phyloP scores from a whole-genome alignment of 2,113 vertebrate genomes.

The Pachycephala philippinensis region DNA sequence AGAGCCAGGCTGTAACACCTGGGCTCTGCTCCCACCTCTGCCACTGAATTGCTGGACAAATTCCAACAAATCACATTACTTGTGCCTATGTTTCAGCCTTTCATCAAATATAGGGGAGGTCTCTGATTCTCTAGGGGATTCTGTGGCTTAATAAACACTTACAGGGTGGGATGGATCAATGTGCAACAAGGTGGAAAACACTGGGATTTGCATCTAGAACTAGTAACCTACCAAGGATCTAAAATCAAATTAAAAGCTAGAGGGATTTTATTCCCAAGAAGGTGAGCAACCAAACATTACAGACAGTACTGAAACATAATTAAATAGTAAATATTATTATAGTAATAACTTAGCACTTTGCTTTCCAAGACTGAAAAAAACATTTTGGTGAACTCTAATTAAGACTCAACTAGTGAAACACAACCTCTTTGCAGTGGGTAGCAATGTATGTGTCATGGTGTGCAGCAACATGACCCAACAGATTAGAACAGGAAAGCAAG shows the following conservation, averaged over 20 bases:
- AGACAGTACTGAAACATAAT: neutral
- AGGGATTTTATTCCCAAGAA: neutral
- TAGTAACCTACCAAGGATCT: neutral
- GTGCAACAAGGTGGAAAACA: neutral
- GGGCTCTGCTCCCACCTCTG: neutral
- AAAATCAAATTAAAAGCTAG: neutral
- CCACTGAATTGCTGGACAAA: neutral
- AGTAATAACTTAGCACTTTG: neutral
- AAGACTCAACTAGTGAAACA: neutral
- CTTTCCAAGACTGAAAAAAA: neutral
- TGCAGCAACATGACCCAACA: conserved; percentile 27
- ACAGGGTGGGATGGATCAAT: neutral
- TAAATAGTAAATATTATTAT: neutral
- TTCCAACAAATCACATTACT: neutral
- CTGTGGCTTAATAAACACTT: neutral
- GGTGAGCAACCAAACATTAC: neutral
- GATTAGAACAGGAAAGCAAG: neutral
- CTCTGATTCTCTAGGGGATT: neutral
- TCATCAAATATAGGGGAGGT: neutral
- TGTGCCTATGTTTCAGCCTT: neutral
- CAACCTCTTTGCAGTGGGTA: neutral
- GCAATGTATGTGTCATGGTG: neutral
- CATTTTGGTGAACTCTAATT: conserved; percentile 5
- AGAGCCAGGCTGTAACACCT: neutral
- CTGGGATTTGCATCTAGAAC: neutral